Evolutionary conservation across 1,140 invertebrate genomes (phyloP).

Genomic region (Psilanteris sp.): DNA sequence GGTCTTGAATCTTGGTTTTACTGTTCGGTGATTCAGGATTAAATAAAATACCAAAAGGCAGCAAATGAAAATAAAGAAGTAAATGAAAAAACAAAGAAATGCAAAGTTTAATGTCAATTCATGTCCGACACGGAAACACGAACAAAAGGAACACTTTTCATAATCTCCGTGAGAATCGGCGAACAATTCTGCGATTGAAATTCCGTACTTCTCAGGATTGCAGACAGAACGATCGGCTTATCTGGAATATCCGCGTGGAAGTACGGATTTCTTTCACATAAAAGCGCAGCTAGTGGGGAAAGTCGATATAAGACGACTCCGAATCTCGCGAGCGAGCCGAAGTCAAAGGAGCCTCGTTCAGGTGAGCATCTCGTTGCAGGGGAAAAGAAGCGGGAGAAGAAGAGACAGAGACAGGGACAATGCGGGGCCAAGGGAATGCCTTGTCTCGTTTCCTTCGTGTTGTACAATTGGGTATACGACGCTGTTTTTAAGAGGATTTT

Average conservation of each 20-base stretch:
- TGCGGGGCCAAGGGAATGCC: not conserved
- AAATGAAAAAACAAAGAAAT: constrained; percentile 7
- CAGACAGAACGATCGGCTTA: constrained; percentile 60
- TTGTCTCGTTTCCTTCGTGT: constrained; percentile 35
- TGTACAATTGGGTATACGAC: constrained; percentile 48
- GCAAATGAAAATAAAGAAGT: not conserved
- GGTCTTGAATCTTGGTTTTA: too few relatives aligned
- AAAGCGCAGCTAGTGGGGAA: constrained; percentile 43
- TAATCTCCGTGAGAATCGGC: constrained; percentile 58
- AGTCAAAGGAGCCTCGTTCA: constrained; percentile 41
- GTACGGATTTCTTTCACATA: constrained; percentile 59
- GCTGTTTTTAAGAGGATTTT: constrained; percentile 55
- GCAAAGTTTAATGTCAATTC: constrained; percentile 47
- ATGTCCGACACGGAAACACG: constrained; percentile 43
- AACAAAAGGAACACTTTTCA: constrained; percentile 52
- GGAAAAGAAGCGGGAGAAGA: too few relatives aligned
- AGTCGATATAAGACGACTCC: constrained; percentile 53
- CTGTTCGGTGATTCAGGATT: too few relatives aligned
- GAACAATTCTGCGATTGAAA: constrained; percentile 54
- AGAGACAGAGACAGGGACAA: too few relatives aligned
- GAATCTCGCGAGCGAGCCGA: constrained; percentile 31
- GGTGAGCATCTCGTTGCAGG: constrained; percentile 41
- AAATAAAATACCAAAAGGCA: not conserved
- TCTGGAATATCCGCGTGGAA: constrained; percentile 56
- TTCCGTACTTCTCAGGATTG: constrained; percentile 60